phyloP scores from a whole-genome alignment of 2,113 vertebrate species.

The Chascanopsetta lugubris region DNA sequence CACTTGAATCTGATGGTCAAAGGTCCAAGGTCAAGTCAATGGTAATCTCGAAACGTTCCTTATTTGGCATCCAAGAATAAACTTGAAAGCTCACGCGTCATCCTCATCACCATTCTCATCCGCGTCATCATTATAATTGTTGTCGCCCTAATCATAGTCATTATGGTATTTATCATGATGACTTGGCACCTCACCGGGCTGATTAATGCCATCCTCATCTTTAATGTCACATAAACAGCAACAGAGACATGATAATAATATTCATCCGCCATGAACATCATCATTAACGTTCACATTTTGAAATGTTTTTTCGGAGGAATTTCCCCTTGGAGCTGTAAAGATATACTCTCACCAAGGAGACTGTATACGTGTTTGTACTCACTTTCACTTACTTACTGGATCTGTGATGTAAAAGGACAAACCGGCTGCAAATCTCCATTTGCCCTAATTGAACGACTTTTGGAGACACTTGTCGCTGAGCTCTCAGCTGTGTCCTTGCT shows the following conservation, averaged over 20 bases:
- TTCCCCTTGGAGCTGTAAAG: no score
- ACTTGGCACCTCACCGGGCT: background rate
- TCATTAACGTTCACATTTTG: slow-evolving; percentile 6
- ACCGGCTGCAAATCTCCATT: slow-evolving; percentile 2
- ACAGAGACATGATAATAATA: slow-evolving; percentile 12
- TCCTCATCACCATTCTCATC: background rate
- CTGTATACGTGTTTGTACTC: background rate
- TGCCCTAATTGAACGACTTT: slow-evolving; percentile 68
- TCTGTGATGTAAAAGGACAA: no score
- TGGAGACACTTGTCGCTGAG: slow-evolving; percentile 64
- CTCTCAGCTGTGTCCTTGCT: slow-evolving; percentile 36
- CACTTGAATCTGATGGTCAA: no score
- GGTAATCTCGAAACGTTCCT: no score
- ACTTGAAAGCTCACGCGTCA: no score
- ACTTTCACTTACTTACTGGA: slow-evolving; percentile 7
- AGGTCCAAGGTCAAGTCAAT: no score
- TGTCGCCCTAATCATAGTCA: slow-evolving; percentile 7
- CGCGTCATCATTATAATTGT: background rate
- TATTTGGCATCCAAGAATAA: no score
- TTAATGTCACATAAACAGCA: slow-evolving; percentile 14
- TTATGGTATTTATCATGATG: slow-evolving; percentile 15
- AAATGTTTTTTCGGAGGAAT: no score
- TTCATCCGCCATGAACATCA: slow-evolving; percentile 16
- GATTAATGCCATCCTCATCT: slow-evolving; percentile 34
- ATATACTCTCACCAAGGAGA: no score